Percentiles rank a stretch among this genome's conserved stretches.
phyloP scores from a whole-genome alignment of 2,888 invertebrate species.

The Danaus chrysippus region DNA sequence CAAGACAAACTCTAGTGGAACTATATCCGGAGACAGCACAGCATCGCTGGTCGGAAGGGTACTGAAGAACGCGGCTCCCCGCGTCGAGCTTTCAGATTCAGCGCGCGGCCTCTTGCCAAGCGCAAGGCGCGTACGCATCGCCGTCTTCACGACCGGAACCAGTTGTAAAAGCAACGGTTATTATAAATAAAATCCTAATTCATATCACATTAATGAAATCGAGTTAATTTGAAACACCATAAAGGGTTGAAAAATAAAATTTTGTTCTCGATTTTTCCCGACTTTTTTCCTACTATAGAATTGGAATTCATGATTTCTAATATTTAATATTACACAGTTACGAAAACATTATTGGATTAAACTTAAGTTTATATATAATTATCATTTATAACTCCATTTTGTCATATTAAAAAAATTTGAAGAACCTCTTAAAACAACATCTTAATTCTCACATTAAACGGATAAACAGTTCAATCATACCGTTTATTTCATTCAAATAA shows the following conservation, averaged over 20 bases:
- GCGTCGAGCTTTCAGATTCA: slow-evolving; percentile 62
- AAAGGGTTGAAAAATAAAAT: too few relatives aligned
- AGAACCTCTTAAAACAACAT: too few relatives aligned
- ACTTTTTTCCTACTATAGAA: too few relatives aligned
- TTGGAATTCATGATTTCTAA: too few relatives aligned
- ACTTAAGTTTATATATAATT: too few relatives aligned
- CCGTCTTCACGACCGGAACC: slow-evolving; percentile 19
- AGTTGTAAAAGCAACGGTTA: slow-evolving; percentile 12
- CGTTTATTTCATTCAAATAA: background rate
- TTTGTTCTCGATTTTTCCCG: too few relatives aligned
- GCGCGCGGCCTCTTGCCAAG: slow-evolving; percentile 41
- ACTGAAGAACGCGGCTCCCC: slow-evolving; percentile 65
- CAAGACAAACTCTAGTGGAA: slow-evolving; percentile 59
- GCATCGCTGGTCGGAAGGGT: slow-evolving; percentile 80
- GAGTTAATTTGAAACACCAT: background rate
- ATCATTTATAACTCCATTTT: too few relatives aligned
- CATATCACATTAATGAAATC: slow-evolving; percentile 1
- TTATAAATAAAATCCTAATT: slow-evolving; percentile 10
- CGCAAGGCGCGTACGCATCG: slow-evolving; percentile 27
- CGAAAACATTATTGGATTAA: too few relatives aligned
- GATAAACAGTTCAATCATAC: too few relatives aligned
- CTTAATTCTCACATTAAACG: too few relatives aligned
- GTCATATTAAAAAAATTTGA: too few relatives aligned
- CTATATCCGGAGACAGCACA: slow-evolving; percentile 79
- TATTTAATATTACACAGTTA: too few relatives aligned